phyloP scores from a whole-genome alignment of 2,113 vertebrate species.

The Trichomycterus rosablanca region DNA sequence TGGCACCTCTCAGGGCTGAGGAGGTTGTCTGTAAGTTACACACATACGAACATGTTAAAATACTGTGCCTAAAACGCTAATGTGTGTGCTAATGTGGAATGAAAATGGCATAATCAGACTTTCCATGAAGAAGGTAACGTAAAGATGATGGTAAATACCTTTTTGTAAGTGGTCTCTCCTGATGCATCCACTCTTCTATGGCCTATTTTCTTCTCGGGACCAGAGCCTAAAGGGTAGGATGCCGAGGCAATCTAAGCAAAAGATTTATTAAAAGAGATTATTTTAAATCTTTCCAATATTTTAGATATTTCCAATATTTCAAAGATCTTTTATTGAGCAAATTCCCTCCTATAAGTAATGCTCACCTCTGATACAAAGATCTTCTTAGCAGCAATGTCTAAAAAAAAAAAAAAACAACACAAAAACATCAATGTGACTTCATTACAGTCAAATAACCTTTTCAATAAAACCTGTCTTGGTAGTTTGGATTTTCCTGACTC shows the following conservation, averaged over 20 bases:
- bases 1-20: constrained; percentile 92
- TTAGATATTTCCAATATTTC: no score
- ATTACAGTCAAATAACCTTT: no score
- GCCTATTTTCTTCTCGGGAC: constrained; percentile 87
- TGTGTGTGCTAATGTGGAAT: no score
- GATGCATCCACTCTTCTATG: constrained; percentile 93
- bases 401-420: constrained; percentile 31
- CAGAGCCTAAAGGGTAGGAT: constrained; percentile 65
- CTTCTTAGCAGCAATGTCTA: constrained; percentile 58
- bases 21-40: constrained; percentile 81
- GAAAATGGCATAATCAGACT: no score
- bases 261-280: background rate
- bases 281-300: background rate
- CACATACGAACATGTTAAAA: no score
- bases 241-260: constrained; percentile 68
- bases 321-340: no score
- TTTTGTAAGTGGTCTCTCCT: constrained; percentile 96
- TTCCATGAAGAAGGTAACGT: no score
- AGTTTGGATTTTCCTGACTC: no score
- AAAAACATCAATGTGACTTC: background rate
- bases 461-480: no score
- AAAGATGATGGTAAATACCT: no score
- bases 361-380: constrained; percentile 66
- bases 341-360: no score
- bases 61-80: no score